Percentiles rank a stretch among this genome's conserved stretches.
These are phyloP conservation scores for Aphelocoma coerulescens DNA, from an alignment of 2,113 vertebrate genomes.

Conservation along the genomic window DNA sequence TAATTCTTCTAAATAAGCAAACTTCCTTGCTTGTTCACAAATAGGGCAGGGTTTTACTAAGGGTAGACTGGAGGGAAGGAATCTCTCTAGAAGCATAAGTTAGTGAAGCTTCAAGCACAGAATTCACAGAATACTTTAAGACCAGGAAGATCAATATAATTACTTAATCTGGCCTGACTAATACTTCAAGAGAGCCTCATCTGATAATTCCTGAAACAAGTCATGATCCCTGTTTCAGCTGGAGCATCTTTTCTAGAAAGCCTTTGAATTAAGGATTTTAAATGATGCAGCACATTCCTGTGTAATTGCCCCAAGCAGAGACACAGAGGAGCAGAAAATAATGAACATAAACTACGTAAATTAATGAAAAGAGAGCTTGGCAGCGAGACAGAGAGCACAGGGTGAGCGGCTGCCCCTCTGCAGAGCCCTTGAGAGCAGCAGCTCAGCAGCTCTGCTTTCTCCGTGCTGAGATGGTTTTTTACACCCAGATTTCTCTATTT, in stretches of 20 bases:
- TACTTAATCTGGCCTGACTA: not conserved
- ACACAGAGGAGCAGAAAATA: not conserved
- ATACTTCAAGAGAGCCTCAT: not conserved
- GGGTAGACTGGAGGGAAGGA: not conserved
- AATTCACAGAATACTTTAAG: not conserved
- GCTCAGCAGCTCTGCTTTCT: not conserved
- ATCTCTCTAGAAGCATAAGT: not conserved
- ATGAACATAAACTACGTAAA: not conserved
- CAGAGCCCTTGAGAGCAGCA: not conserved
- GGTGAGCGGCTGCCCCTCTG: not conserved
- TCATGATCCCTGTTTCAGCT: not conserved
- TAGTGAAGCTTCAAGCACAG: not conserved
- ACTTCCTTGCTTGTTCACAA: not conserved
- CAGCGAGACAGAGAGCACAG: not conserved
- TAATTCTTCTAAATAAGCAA: not conserved
- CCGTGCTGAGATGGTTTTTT: rapidly evolving
- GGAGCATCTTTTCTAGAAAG: not conserved
- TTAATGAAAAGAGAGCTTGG: not conserved
- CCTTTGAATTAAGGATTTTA: not conserved
- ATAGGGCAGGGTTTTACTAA: not conserved
- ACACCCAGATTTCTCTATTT: rapidly evolving
- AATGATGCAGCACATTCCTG: not conserved
- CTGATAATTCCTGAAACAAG: not conserved
- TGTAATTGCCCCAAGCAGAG: not conserved
- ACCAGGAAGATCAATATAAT: not conserved